Evolutionary conservation across 2,888 invertebrate species (phyloP).

Genomic region (Mesoligia furuncula): DNA sequence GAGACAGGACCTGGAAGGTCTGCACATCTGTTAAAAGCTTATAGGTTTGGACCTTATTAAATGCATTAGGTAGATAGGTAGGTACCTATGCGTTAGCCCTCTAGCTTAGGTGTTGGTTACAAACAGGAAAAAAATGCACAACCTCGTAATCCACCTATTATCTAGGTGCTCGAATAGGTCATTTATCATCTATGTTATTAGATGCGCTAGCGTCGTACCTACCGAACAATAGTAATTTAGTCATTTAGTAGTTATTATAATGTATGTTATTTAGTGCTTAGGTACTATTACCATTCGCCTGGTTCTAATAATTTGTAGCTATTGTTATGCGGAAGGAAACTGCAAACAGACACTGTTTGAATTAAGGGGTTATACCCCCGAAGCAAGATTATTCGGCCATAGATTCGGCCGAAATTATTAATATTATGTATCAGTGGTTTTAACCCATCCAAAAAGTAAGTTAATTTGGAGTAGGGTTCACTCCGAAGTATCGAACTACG

Average conservation of each 20-base stretch:
- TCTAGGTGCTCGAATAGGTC: conserved; percentile 20
- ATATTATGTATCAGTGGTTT: too few relatives aligned
- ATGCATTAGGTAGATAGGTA: background rate
- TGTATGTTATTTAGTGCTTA: conserved; percentile 20
- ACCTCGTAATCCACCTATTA: background rate
- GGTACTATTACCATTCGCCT: background rate
- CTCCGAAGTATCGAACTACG: too few relatives aligned
- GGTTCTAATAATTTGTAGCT: conserved; percentile 15
- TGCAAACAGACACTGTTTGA: background rate
- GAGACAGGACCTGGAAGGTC: background rate
- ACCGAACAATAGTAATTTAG: conserved; percentile 32
- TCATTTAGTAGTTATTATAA: conserved; percentile 22
- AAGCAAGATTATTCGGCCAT: too few relatives aligned
- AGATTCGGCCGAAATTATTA: too few relatives aligned
- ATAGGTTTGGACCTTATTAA: background rate
- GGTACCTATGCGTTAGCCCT: background rate
- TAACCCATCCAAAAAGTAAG: too few relatives aligned
- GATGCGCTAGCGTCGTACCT: conserved; percentile 29
- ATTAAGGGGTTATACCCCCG: too few relatives aligned
- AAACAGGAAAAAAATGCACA: background rate
- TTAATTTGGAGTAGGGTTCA: too few relatives aligned
- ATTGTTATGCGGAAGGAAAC: background rate
- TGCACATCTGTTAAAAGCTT: background rate
- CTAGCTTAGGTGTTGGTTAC: background rate
- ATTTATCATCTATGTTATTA: conserved; percentile 36